Evolutionary conservation across 1,140 invertebrate genomes (phyloP), one percentile per base, ranked within the genome.

Genomic region (Polypedilum pembai): DNA sequence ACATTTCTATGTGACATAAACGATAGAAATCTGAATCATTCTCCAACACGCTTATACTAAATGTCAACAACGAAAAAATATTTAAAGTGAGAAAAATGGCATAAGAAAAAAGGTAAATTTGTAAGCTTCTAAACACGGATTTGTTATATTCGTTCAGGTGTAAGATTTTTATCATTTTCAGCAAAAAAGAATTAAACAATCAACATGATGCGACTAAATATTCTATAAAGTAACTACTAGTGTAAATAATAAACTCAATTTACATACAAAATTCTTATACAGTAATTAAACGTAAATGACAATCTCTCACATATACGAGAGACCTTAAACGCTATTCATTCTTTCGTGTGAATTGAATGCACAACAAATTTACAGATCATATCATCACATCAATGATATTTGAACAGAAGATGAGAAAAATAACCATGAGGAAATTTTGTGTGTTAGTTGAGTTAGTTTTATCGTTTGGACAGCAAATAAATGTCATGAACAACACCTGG

Each of bases 381-480:
- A 33, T 33, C 24, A 33, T 33, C 24, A 33, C 24, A 33, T 33
- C 24, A 33, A 3, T n/a, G n/a, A 12, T 56, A n/a, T 56, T 56
- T 56, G 45, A 56, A 56, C 45, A 56, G 45, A 56, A 56, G 45
- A 56, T n/a, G 45, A 56, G 45, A 56, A 56, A 56, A 56, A 56
- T 56, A 8, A 56, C 15, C 45, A 56, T 56, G n/a, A 12, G 45
- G 45, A 56, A n/a, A n/a, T 56, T 56, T 56, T 56, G 45, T 15
- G 12, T 15, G 41, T 45, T 8, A 45, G 41, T 45, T 45, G 41
- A 33, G 24, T 33, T 33, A 33, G 24, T 33, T 33, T 33, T 33
- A 33, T 33, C 24, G 24, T 5, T 33, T 33, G 24, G 45, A 56
- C 45, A 56, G 12, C 15, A 12, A 56, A 56, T 56, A 56, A 33